phyloP scores from a whole-genome alignment of 2,888 invertebrate species.

The Cerceris ruficornis region DNA sequence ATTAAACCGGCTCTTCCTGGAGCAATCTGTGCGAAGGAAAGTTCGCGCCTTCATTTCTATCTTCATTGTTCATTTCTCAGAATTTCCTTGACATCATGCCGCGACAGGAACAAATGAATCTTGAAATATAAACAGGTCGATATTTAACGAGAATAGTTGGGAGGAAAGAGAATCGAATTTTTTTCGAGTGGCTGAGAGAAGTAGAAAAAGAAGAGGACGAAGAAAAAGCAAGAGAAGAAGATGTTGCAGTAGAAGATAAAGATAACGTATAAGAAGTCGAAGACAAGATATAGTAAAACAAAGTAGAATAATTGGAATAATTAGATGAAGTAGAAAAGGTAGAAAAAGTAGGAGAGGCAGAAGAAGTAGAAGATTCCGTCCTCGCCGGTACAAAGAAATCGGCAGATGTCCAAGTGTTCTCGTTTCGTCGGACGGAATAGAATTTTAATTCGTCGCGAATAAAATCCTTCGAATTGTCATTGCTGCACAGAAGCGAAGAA shows the following conservation, averaged over 20 bases:
- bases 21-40: slow-evolving; percentile 6
- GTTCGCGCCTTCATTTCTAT: slow-evolving; percentile 7
- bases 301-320: no score
- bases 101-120: neutral
- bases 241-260: no score
- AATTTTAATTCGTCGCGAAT: neutral
- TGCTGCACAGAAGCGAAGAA: neutral
- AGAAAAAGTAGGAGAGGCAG: no score
- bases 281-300: no score
- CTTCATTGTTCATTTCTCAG: neutral
- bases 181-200: neutral
- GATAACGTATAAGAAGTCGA: no score
- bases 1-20: slow-evolving; percentile 27
- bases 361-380: no score
- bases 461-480: slow-evolving; percentile 1
- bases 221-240: no score
- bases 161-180: neutral
- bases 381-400: neutral
- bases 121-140: neutral
- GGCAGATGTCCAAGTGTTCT: neutral
- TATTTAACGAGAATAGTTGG: neutral
- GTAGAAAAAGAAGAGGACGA: no score
- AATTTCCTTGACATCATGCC: slow-evolving; percentile 11
- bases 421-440: neutral
- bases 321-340: no score